Percentiles rank a stretch among this genome's conserved stretches.
Evolutionary conservation across 2,888 invertebrate species (phyloP).

Genomic region (Gastracanthus pulcherrimus): DNA sequence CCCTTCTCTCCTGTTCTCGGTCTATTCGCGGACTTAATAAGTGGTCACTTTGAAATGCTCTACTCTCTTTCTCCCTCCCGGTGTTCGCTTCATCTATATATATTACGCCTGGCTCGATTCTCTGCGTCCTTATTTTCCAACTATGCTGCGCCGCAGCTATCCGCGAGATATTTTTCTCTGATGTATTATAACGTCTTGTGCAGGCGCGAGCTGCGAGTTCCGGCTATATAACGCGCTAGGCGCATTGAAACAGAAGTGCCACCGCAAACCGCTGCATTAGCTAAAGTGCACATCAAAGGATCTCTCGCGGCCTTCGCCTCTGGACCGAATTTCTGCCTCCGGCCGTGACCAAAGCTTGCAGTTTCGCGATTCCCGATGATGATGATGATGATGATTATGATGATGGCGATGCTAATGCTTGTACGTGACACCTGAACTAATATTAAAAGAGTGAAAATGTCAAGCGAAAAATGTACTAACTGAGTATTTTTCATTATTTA

Average conservation of each 20-base stretch:
- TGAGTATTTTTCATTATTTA: neutral
- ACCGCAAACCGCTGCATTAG: conserved; percentile 72
- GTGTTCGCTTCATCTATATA: neutral
- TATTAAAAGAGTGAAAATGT: neutral
- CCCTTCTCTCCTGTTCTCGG: neutral
- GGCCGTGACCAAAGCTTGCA: neutral
- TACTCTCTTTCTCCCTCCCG: neutral
- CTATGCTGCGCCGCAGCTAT: neutral
- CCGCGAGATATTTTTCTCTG: neutral
- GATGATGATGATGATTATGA: neutral
- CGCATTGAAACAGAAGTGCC: conserved; percentile 38
- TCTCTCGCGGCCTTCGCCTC: neutral
- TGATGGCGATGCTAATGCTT: neutral
- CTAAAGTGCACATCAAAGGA: conserved; percentile 71
- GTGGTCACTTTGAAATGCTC: conserved; percentile 8
- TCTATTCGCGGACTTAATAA: conserved; percentile 8
- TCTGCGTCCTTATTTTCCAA: neutral
- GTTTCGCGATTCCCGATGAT: neutral
- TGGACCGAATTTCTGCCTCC: neutral
- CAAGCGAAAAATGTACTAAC: neutral
- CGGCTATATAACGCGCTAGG: neutral
- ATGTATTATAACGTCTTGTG: too few species aligned
- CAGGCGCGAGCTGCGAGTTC: neutral
- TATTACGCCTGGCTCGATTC: neutral
- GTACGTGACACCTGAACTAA: neutral